Base-by-base conservation (phyloP, 2,797 vertebrate species). In the Paratrypauchen microcephalus region DNA sequence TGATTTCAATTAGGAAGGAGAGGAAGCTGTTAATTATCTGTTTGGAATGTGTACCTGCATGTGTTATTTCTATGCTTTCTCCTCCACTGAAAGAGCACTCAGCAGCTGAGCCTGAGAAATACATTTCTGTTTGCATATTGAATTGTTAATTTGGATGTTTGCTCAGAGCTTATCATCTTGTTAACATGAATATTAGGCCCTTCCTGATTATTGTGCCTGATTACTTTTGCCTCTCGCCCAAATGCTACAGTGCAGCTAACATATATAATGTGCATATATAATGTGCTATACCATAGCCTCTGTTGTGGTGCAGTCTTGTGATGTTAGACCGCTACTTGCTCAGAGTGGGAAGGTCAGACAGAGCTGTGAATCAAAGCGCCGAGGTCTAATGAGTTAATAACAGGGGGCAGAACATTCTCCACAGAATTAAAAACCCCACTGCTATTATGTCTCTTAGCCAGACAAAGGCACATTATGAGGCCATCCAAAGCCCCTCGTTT, bases 11-110 rank as follows among this genome's bases (percentile, higher is more conserved):
- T 90, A 92, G 81, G 88, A 88, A 64, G 71, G 79, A 82, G 81
- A 80, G 82, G 75, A 88, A 91, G 81, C 87, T 86, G 85, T 87
- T 94, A 90, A 93, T 93, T 92, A 91, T 88, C 88, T 70, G 72
- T 87, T 89, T 86, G 77, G 79, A 87, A 87, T 84, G 74, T 85
- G 79, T 84, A 90, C 83, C 85, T 91, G 83, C 66, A 77, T 82
- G 79, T 73, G 58, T 81, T 77, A 74, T 81, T 84, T 80, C 65
- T 86, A 76, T 73, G 69, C 69, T 71, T 71, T 78, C 82, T 68
- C 63, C 60, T 70, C 72, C 71, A 71, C 62, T 58, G 70, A 85
- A 76, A 24, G 71, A 86, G 71, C 76, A 75, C 66, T 69, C 87
- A 80, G 71, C 5, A 24, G 63, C 74, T 80, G 58, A 55, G 71